Base-by-base conservation (phyloP, 2,113 vertebrate genomes). In the Amblyornis subalaris region DNA sequence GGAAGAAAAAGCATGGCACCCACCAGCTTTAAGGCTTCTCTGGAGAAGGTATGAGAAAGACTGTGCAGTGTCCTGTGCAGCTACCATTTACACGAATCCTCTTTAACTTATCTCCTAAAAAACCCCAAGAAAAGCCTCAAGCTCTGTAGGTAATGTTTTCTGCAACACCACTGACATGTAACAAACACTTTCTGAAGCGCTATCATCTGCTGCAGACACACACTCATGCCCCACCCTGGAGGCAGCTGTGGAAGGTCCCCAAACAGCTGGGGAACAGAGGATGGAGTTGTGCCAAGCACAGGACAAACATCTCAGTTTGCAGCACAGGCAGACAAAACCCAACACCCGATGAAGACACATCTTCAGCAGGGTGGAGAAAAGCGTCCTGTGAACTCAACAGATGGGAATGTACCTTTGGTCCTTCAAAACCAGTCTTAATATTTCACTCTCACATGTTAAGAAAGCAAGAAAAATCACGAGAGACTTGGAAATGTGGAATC, bases 151-250 rank as follows among this genome's bases (percentile, higher is more conserved):
- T 14, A 21, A 60, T 21, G 24, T 74, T 78, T 89, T 93, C 69
- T 80, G 72, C 61, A 75, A 25, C 7, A 20, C 64, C 29, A 38
- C 0, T 65, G 73, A 69, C 73, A 35, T 0, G 5, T 25, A 83
- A n/a, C 50, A n/a, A 3, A 29, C 33, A 26, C 57, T 53, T n/a
- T 55, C 33, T 42, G 81, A 67, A 85, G 77, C 0, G 0, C 75
- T 95, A 93, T 91, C 70, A 69, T 61, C 83, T 71, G 60, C 88
- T n/a, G 53, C 85, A 91, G 93, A 84, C 26, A 73, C 51, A 73
- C n/a, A 24, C 51, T 88, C 28, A 0, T 33, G 69, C 85, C 76
- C 94, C 93, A 94, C 96, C 96, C 96, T 70, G 55, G 25, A 77
- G 75, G 26, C 93, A 90, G 84, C 86, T 83, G 81, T 2, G 73